Evolutionary conservation across 2,888 invertebrate genomes (phyloP), one percentile per base, ranked within the genome.

Genomic region (Erebia epiphron): DNA sequence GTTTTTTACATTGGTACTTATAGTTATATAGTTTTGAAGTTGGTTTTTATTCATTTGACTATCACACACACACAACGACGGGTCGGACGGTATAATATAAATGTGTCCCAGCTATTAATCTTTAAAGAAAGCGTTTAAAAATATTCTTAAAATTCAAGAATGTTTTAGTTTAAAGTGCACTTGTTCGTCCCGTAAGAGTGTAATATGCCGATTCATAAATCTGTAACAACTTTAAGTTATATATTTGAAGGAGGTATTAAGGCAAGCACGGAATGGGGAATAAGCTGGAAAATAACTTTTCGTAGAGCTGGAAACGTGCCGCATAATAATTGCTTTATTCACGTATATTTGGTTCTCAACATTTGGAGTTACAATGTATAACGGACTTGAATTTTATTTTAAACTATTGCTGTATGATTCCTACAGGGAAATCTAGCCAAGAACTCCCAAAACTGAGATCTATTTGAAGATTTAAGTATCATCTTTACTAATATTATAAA

Each of bases 271-370:
- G 73, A 72, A 70, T 72, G 69, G 70, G 73, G 70, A 73, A 75
- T 75, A 73, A 75, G 75, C 72, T 72, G 70, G 73, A 75, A 73
- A 75, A 73, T 75, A 73, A 73, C 72, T 75, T 71, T 66, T 67
- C 63, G 64, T 54, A 71, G 63, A 74, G 67, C 71, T 72, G 73
- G 69, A 72, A 74, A 69, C 61, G 74, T 71, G 74, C 67, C 76
- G 75, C 76, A 76, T 77, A 77, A 74, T 76, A 74, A 77, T 74
- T 75, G 72, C 71, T 73, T 74, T 75, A 74, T 68, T 71, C 73
- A 65, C 70, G 73, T 77, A 76, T 75, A 77, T 75, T 75, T 75
- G 87, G 83, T 83, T 83, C 87, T 83, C 83, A 86, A 87, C 87
- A 86, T 86, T 87, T 84, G 14, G 56, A 56, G 54, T 61, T 61